Evolutionary conservation across 1,140 invertebrate genomes (phyloP).

Genomic region (Anastrepha ludens): DNA sequence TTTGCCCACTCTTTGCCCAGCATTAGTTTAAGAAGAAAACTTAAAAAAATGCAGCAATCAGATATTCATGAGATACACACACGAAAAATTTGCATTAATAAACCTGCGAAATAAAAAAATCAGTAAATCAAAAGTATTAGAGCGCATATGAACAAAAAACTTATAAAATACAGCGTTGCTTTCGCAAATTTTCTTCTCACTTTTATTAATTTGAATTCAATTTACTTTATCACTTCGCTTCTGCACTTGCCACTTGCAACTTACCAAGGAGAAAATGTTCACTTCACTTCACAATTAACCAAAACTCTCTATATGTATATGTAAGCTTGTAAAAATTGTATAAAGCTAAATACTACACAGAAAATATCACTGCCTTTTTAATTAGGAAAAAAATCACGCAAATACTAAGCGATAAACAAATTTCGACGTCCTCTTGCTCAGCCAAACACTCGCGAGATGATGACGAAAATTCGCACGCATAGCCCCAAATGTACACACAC

Average conservation of each 20-base stretch:
- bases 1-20: not conserved
- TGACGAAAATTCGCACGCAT: constrained; percentile 49
- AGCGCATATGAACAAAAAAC: not conserved
- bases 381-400: constrained; percentile 31
- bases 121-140: not conserved
- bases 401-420: constrained; percentile 28
- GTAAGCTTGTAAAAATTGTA: not conserved
- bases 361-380: constrained; percentile 20
- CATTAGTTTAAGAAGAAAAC: not conserved
- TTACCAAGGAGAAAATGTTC: too few relatives aligned
- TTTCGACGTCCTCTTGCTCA: constrained; percentile 41
- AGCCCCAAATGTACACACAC: constrained; percentile 47
- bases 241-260: not conserved
- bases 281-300: too few relatives aligned
- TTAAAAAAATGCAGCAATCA: not conserved
- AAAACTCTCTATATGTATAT: not conserved
- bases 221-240: not conserved
- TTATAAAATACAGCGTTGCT: not conserved
- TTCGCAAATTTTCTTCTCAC: not conserved
- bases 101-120: not conserved
- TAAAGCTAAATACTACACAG: not conserved
- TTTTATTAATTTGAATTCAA: not conserved
- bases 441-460: constrained; percentile 50
- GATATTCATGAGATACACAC: constrained; percentile 48
- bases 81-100: constrained; percentile 49